Conservation (phyloP, 2,113 vertebrate genomes). For the Bubo scandiacus region DNA sequence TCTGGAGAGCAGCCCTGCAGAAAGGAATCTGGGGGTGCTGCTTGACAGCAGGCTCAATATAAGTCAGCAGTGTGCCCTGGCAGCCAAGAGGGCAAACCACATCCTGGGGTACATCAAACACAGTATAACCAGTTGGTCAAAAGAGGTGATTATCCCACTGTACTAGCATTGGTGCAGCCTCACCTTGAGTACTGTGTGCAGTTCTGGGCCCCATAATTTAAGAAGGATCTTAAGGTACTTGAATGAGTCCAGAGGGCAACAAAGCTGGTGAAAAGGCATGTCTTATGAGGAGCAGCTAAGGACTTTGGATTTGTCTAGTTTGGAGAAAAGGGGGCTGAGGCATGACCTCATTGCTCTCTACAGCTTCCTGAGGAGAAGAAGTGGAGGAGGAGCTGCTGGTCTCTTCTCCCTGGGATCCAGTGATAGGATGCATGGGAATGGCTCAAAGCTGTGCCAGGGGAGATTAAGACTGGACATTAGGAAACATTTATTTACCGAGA, state of each 20-base stretch:
- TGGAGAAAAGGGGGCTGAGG: neutral
- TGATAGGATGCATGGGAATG: rapidly evolving
- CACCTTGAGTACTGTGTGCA: neutral
- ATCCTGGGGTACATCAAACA: neutral
- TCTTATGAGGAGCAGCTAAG: neutral
- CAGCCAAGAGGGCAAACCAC: neutral
- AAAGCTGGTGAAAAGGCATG: neutral
- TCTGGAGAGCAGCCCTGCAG: neutral
- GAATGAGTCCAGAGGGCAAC: neutral
- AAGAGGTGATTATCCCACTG: neutral
- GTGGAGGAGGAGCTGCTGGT: neutral
- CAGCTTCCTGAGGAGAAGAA: neutral
- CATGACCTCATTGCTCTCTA: neutral
- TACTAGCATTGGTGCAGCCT: neutral
- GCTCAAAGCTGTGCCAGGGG: rapidly evolving
- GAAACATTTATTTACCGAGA: neutral
- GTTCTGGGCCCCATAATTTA: neutral
- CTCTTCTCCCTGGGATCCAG: neutral
- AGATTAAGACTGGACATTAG: neutral
- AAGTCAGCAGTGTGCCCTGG: neutral
- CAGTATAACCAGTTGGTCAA: neutral
- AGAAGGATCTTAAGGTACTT: neutral
- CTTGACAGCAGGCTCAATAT: neutral
- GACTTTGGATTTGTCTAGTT: neutral
- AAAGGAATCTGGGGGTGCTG: neutral